phyloP scores from a whole-genome alignment of 2,888 invertebrate species.

The Petrolisthes cinctipes region DNA sequence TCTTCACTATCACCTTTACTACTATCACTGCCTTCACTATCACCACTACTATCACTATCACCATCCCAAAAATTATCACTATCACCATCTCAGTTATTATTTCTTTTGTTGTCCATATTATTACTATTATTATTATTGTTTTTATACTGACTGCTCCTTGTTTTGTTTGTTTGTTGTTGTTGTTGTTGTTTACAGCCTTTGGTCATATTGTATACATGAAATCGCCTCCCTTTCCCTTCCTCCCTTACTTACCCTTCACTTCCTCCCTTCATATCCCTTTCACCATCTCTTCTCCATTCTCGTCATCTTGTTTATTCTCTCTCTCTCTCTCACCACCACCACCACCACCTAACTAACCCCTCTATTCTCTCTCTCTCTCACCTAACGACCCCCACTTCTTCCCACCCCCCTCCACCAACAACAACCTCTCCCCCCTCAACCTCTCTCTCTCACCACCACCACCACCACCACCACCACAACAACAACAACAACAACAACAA shows the following conservation, averaged over 20 bases:
- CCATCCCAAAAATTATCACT: too few species aligned
- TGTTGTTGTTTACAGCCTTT: background rate
- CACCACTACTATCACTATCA: too few species aligned
- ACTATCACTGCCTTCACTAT: too few species aligned
- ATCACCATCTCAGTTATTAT: too few species aligned
- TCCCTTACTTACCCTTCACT: background rate
- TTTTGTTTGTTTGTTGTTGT: too few species aligned
- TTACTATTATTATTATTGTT: too few species aligned
- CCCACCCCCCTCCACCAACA: background rate
- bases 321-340: background rate
- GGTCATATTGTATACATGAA: background rate
- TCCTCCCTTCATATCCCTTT: background rate
- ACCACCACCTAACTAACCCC: background rate
- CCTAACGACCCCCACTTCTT: background rate
- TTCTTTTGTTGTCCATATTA: too few species aligned
- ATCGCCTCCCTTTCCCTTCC: background rate
- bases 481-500: too few species aligned
- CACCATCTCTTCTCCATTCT: background rate
- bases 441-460: background rate
- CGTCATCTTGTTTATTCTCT: background rate
- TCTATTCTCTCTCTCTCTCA: constrained; percentile 10
- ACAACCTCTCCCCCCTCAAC: background rate
- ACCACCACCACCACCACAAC: too few species aligned
- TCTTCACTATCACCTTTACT: too few species aligned
- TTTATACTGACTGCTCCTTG: too few species aligned